Evolutionary conservation across 1,140 invertebrate species (phyloP).

Genomic region (Eufriesea mexicana): DNA sequence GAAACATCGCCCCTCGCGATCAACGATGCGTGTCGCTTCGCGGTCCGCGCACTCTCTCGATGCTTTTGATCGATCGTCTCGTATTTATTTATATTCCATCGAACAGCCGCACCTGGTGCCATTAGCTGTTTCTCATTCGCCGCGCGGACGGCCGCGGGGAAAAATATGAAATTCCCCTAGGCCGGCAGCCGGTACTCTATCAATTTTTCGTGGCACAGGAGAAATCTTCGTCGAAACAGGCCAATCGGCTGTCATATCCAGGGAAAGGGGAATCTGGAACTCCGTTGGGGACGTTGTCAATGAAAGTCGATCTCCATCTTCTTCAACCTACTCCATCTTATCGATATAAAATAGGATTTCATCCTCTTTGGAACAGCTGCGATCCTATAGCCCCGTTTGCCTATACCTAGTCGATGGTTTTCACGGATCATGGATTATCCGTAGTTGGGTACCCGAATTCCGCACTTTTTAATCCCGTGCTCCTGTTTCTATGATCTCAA

Average conservation of each 20-base stretch:
- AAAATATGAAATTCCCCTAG: slow-evolving; percentile 59
- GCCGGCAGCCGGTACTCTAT: slow-evolving; percentile 57
- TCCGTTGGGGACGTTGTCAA: not conserved
- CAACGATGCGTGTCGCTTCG: slow-evolving; percentile 63
- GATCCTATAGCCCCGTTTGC: too few species aligned
- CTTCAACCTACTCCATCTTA: not conserved
- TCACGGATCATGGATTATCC: too few species aligned
- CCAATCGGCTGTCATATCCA: slow-evolving; percentile 56
- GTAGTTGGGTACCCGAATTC: too few species aligned
- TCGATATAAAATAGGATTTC: not conserved
- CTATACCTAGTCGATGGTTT: too few species aligned
- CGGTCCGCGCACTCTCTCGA: slow-evolving; percentile 42
- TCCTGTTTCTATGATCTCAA: too few species aligned
- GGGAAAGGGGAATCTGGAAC: slow-evolving; percentile 35
- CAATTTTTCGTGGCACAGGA: slow-evolving; percentile 58
- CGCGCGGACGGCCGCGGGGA: slow-evolving; percentile 17
- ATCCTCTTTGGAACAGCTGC: not conserved
- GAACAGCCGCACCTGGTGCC: slow-evolving; percentile 68
- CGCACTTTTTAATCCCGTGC: too few species aligned
- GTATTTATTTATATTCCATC: slow-evolving; percentile 73
- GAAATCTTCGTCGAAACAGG: slow-evolving; percentile 56
- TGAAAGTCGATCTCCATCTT: not conserved
- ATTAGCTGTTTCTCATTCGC: slow-evolving; percentile 64
- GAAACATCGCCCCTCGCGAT: slow-evolving; percentile 23
- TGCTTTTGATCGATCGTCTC: slow-evolving; percentile 71